Evolutionary conservation across 2,797 vertebrate species (phyloP), one percentile per base, ranked within the genome.

Genomic region (Parotocinclus haroldoi): DNA sequence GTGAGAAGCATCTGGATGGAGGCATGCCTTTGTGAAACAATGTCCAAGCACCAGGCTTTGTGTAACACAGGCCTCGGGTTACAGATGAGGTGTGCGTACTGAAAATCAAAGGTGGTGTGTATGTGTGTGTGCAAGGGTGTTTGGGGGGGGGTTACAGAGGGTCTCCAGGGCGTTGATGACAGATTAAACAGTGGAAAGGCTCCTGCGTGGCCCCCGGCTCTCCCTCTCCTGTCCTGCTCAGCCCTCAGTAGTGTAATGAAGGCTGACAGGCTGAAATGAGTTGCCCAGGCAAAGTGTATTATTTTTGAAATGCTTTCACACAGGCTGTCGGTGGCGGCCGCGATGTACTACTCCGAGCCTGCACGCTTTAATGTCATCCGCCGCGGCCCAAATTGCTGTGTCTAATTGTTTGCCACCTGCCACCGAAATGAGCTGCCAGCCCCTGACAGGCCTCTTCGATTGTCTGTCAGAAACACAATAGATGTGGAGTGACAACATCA

Each of bases 251-350:
- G 86, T 73, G 56, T 99, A 99, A 99, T 98, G 86, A 90, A 89
- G 95, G 85, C 86, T 96, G 96, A 94, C 96, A 95, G 95, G 89
- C 87, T 92, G 93, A 88, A 98, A 98, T 96, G 94, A 96, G 93
- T 95, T 91, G 89, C 93, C 89, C 86, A 84, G 83, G 92, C 91
- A 88, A 90, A 93, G 93, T 93, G 94, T 96, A 98, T 98, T 98
- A 96, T 98, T 98, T 99, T 98, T 99, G 94, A 99, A 96, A 94
- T 95, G 94, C 95, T 98, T 97, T 98, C 94, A 96, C 96, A 95
- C 94, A 93, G 93, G 93, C 92, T 91, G 90, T 92, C 92, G 83
- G 83, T 87, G 89, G 79, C 78, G 78, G 63, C 65, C 60, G 82
- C 71, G 83, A 87, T 92, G 91, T 93, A 92, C 92, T 92, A 93